phyloP scores from a whole-genome alignment of 2,797 vertebrate species.

The Chaenodraco wilsoni region DNA sequence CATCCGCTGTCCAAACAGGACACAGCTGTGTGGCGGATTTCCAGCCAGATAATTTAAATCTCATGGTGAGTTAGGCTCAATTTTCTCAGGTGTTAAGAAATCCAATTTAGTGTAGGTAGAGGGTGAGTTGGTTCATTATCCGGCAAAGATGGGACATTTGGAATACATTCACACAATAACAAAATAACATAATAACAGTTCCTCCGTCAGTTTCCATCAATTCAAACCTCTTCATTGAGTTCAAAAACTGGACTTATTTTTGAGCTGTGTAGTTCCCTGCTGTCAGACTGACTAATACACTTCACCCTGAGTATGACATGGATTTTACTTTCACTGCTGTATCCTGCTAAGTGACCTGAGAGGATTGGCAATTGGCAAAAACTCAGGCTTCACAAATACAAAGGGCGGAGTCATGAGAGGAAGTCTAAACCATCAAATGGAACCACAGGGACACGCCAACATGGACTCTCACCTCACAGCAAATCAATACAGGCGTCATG shows the following conservation, averaged over 20 bases:
- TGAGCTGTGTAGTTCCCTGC: conserved; percentile 28
- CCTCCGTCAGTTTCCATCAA: conserved; percentile 36
- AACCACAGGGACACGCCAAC: conserved; percentile 36
- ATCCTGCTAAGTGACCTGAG: conserved; percentile 43
- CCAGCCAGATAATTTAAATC: conserved; percentile 45
- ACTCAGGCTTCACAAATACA: conserved; percentile 29
- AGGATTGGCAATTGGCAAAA: conserved; percentile 47
- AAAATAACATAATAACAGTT: conserved; percentile 34
- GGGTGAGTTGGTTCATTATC: background rate
- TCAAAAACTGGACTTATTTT: conserved; percentile 43
- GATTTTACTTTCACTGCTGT: conserved; percentile 47
- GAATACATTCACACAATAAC: conserved; percentile 13
- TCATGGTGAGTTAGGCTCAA: conserved; percentile 30
- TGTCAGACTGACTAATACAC: conserved; percentile 52
- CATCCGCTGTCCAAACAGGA: conserved; percentile 38
- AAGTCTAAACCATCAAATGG: conserved; percentile 36
- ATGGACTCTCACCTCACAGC: conserved; percentile 51
- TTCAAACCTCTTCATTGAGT: conserved; percentile 20
- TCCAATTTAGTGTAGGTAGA: conserved; percentile 21
- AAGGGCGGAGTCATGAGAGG: conserved; percentile 23
- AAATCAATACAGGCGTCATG: conserved; percentile 50
- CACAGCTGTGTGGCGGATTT: conserved; percentile 37
- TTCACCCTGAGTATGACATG: conserved; percentile 30
- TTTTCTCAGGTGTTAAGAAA: conserved; percentile 38
- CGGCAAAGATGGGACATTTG: conserved; percentile 5